phyloP scores from a whole-genome alignment of 2,888 invertebrate genomes.

The Amaurobius ferox region DNA sequence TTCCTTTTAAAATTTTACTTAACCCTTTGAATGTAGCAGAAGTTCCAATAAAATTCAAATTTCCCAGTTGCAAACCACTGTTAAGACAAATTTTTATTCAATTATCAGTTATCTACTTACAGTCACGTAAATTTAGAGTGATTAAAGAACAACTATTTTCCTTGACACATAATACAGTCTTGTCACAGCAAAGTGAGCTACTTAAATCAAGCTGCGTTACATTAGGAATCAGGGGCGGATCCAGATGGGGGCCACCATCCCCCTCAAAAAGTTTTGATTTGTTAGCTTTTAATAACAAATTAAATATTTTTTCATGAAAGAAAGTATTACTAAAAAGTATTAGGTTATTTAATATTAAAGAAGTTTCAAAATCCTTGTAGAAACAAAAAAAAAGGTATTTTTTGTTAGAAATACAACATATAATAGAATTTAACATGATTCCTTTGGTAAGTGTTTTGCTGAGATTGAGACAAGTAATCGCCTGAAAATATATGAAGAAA shows the following conservation, averaged over 20 bases:
- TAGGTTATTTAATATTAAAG: too few relatives aligned
- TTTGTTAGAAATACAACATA: too few relatives aligned
- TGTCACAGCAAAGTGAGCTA: neutral
- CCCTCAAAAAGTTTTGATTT: too few relatives aligned
- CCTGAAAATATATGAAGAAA: too few relatives aligned
- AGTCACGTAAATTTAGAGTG: constrained; percentile 21
- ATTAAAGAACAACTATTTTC: constrained; percentile 8
- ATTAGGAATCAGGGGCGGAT: too few relatives aligned
- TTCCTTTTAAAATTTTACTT: neutral
- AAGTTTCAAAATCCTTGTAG: too few relatives aligned
- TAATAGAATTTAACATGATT: constrained; percentile 11
- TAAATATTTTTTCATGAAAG: too few relatives aligned
- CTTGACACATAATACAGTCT: neutral
- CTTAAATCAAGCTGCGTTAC: constrained; percentile 10
- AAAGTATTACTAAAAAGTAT: too few relatives aligned
- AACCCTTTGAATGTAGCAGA: neutral
- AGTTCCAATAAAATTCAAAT: constrained; percentile 15
- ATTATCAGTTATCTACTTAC: constrained; percentile 12
- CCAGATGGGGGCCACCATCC: too few relatives aligned
- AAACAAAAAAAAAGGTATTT: too few relatives aligned
- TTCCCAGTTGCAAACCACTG: neutral
- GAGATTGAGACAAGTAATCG: constrained; percentile 22
- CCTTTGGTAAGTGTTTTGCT: neutral
- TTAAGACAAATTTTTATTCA: constrained; percentile 1
- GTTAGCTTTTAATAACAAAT: too few relatives aligned